Evolutionary conservation across 2,797 vertebrate genomes (phyloP).

Genomic region (Florisuga fusca): DNA sequence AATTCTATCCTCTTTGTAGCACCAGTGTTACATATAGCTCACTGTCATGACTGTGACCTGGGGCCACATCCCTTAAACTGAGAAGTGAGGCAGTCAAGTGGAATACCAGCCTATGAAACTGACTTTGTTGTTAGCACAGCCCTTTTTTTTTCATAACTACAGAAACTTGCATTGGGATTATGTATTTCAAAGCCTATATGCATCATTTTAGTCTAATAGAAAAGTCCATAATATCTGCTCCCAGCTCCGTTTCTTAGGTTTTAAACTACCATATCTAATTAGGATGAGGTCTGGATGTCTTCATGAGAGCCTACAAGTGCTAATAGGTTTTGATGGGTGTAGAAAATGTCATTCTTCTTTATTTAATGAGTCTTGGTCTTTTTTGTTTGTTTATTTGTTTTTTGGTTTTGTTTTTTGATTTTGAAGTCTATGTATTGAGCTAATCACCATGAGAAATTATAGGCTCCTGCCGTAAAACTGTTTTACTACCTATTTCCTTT

Average conservation of each 20-base stretch:
- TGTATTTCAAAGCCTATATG: slow-evolving; percentile 48
- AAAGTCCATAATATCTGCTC: background rate
- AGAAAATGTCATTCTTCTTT: slow-evolving; percentile 67
- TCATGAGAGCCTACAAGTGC: slow-evolving; percentile 39
- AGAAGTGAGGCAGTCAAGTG: slow-evolving; percentile 32
- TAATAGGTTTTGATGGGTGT: slow-evolving; percentile 46
- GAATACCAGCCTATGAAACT: background rate
- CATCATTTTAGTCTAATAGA: slow-evolving; percentile 26
- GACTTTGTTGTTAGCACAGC: background rate
- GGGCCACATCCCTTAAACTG: background rate
- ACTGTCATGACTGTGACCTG: background rate
- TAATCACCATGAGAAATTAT: slow-evolving; percentile 45
- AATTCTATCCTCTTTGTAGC: background rate
- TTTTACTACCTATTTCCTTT: slow-evolving; percentile 34
- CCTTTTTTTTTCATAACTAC: background rate
- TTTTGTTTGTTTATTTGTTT: no score
- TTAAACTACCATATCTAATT: slow-evolving; percentile 54
- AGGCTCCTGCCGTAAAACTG: slow-evolving; percentile 35
- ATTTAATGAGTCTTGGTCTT: slow-evolving; percentile 40
- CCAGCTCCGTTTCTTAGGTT: background rate
- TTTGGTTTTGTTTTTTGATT: background rate
- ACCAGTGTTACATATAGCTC: background rate
- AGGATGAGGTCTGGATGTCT: slow-evolving; percentile 15
- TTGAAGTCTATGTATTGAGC: slow-evolving; percentile 54
- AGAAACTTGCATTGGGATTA: slow-evolving; percentile 44